A percentile compares a stretch with the other conserved stretches of the same genome.
Conservation (phyloP, 2,113 vertebrate species). For the Emydura subglobosa region DNA sequence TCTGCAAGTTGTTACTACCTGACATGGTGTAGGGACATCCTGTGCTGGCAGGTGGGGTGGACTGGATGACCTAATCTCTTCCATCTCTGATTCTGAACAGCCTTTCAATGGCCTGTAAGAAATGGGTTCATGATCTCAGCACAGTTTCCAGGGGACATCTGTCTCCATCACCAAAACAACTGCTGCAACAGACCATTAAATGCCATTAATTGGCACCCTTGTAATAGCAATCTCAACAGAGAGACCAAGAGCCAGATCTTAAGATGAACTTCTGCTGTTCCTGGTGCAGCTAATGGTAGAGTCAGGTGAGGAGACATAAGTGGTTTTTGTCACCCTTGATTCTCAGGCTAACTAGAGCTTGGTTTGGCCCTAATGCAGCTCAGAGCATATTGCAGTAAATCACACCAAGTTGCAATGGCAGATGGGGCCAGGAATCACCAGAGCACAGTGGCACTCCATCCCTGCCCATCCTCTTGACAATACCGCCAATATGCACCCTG, state of each 20-base stretch:
- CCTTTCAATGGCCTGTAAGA: constrained; percentile 54
- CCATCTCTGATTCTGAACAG: constrained; percentile 21
- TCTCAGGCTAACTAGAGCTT: not conserved
- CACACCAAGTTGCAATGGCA: not conserved
- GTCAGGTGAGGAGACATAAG: not conserved
- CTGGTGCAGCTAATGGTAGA: not conserved
- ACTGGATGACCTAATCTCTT: constrained; percentile 31
- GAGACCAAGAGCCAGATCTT: constrained; percentile 34
- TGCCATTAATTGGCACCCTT: constrained; percentile 70
- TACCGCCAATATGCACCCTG: not conserved
- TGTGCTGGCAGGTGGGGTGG: not conserved
- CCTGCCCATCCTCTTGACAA: not conserved
- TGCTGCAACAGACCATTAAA: constrained; percentile 50
- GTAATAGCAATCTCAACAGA: constrained; percentile 43
- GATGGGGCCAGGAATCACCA: not conserved
- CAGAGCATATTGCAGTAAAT: not conserved
- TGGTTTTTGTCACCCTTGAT: not conserved
- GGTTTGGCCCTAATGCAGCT: not conserved
- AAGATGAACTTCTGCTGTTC: not conserved
- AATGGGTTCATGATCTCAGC: constrained; percentile 53
- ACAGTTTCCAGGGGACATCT: constrained; percentile 49
- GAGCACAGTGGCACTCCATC: fast-evolving
- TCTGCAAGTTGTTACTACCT: constrained; percentile 7
- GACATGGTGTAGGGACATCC: not conserved
- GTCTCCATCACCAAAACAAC: constrained; percentile 55